These are phyloP conservation scores for Channa argus DNA, from an alignment of 2,113 vertebrate species.

Conservation along the genomic window DNA sequence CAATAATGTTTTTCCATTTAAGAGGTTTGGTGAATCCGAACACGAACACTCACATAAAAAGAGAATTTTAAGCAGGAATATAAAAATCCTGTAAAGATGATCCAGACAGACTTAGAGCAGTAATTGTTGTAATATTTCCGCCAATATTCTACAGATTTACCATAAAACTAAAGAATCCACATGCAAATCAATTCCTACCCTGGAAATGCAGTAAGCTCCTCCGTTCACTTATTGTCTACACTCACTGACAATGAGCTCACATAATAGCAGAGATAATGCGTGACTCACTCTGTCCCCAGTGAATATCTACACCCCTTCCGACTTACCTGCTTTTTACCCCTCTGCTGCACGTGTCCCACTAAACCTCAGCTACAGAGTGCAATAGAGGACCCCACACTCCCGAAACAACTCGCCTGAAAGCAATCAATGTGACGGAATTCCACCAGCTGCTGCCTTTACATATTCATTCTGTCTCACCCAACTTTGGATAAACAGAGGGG, in stretches of 20 bases:
- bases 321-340: constrained; percentile 44
- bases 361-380: constrained; percentile 38
- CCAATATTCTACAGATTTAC: neutral
- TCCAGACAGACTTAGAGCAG: too few species aligned
- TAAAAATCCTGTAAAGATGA: too few species aligned
- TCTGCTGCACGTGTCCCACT: constrained; percentile 10
- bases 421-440: constrained; percentile 69
- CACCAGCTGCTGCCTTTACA: constrained; percentile 64
- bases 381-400: constrained; percentile 62
- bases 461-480: constrained; percentile 70
- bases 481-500: constrained; percentile 69
- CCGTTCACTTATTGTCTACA: neutral
- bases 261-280: constrained; percentile 37
- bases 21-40: too few species aligned
- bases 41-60: too few species aligned
- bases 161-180: neutral
- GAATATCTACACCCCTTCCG: neutral
- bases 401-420: constrained; percentile 61
- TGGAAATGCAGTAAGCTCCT: neutral
- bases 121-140: constrained; percentile 2
- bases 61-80: too few species aligned
- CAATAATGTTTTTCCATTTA: too few species aligned
- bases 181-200: constrained; percentile 1
- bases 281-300: constrained; percentile 33
- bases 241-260: constrained; percentile 5